These are phyloP conservation scores for Xylocopa sonorina DNA, from an alignment of 1,140 invertebrate species.

Conservation along the genomic window DNA sequence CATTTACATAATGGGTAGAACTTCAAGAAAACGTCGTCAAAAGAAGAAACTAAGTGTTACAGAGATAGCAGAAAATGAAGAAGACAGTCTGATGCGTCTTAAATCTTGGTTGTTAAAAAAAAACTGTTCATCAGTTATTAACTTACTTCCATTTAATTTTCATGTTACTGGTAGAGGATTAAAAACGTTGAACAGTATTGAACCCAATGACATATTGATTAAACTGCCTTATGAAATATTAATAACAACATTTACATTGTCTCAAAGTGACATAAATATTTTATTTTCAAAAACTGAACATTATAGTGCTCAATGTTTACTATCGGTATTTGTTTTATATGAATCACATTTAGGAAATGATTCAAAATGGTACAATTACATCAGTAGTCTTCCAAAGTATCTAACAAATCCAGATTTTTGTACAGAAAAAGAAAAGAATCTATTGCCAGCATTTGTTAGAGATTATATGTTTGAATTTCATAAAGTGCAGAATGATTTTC, in stretches of 20 bases:
- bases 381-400: conserved; percentile 83
- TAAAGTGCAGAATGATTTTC: conserved; percentile 66
- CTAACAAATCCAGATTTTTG: conserved; percentile 83
- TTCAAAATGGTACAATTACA: conserved; percentile 82
- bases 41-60: conserved; percentile 73
- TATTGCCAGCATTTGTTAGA: conserved; percentile 68
- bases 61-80: conserved; percentile 72
- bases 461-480: conserved; percentile 52
- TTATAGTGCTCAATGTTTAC: conserved; percentile 81
- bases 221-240: conserved; percentile 83
- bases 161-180: conserved; percentile 84
- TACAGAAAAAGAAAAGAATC: conserved; percentile 72
- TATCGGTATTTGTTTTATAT: conserved; percentile 85
- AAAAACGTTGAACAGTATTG: conserved; percentile 82
- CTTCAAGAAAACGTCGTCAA: conserved; percentile 76
- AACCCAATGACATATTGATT: conserved; percentile 82
- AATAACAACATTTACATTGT: conserved; percentile 82
- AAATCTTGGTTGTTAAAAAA: conserved; percentile 80
- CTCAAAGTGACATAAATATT: conserved; percentile 77
- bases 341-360: conserved; percentile 78
- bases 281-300: conserved; percentile 78
- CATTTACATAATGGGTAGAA: conserved; percentile 80
- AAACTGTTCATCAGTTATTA: conserved; percentile 76
- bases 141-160: conserved; percentile 80
- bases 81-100: conserved; percentile 64